phyloP scores from a whole-genome alignment of 1,140 invertebrate species.

The Leptinotarsa undecemlineata region DNA sequence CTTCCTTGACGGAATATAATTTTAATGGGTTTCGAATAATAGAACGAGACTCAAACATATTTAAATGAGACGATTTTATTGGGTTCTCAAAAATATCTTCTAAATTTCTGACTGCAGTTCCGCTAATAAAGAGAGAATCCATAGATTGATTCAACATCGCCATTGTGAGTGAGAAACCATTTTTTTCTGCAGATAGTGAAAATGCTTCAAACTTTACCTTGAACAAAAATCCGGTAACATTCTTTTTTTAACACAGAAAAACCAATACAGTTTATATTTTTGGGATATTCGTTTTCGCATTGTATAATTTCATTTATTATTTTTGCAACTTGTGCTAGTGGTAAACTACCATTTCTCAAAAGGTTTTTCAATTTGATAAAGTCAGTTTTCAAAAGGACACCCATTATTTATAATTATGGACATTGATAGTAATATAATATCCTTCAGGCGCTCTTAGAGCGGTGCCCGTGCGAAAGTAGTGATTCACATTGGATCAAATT shows the following conservation, averaged over 20 bases:
- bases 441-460: too few species aligned
- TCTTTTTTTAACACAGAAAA: background rate
- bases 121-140: background rate
- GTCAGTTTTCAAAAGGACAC: slow-evolving; percentile 27
- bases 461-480: too few species aligned
- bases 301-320: slow-evolving; percentile 30
- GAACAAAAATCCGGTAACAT: background rate
- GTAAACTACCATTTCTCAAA: slow-evolving; percentile 34
- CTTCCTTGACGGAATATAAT: too few species aligned
- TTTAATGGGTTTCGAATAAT: too few species aligned
- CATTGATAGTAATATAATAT: too few species aligned
- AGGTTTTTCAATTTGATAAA: slow-evolving; percentile 39
- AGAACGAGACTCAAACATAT: too few species aligned
- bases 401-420: slow-evolving; percentile 3
- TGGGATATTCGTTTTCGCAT: background rate
- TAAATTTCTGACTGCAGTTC: background rate
- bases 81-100: too few species aligned
- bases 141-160: background rate
- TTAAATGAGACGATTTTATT: too few species aligned
- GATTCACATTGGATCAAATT: too few species aligned
- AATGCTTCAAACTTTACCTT: background rate
- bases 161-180: background rate
- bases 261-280: background rate
- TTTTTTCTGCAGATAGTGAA: background rate
- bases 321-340: slow-evolving; percentile 40